These are phyloP conservation scores for Acanthococcus lagerstroemiae DNA, from an alignment of 2,888 invertebrate genomes.

Conservation along the genomic window DNA sequence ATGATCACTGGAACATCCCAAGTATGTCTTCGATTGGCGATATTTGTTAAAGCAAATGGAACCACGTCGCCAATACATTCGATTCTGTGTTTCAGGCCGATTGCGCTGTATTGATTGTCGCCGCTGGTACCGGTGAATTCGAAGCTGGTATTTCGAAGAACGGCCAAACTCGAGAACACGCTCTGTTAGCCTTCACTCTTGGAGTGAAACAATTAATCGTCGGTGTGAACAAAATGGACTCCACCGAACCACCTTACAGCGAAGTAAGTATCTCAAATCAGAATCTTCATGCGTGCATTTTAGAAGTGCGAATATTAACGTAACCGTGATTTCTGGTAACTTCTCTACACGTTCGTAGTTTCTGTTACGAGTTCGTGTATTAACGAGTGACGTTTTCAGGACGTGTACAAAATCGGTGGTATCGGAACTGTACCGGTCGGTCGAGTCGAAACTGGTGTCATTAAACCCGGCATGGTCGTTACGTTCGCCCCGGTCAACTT, in stretches of 20 bases:
- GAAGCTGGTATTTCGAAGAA: constrained; percentile 99
- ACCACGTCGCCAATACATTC: no score
- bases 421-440: constrained; percentile 99
- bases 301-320: no score
- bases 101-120: constrained; percentile 96
- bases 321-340: no score
- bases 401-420: constrained; percentile 99
- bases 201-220: constrained; percentile 99
- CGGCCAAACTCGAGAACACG: constrained; percentile 98
- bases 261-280: no score
- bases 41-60: no score
- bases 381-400: constrained; percentile 57
- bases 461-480: constrained; percentile 93
- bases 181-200: constrained; percentile 92
- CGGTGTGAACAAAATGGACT: constrained; percentile 99
- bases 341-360: no score
- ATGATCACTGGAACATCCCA: constrained; percentile 97
- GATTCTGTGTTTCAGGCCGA: constrained; percentile 74
- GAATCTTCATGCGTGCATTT: no score
- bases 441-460: constrained; percentile 95
- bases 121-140: constrained; percentile 98
- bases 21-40: no score
- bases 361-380: constrained; percentile 1
- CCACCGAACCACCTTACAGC: constrained; percentile 95
- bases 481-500: constrained; percentile 94